Evolutionary conservation across 2,113 vertebrate species (phyloP), one percentile per base, ranked within the genome.

Genomic region (Antigone vipio): DNA sequence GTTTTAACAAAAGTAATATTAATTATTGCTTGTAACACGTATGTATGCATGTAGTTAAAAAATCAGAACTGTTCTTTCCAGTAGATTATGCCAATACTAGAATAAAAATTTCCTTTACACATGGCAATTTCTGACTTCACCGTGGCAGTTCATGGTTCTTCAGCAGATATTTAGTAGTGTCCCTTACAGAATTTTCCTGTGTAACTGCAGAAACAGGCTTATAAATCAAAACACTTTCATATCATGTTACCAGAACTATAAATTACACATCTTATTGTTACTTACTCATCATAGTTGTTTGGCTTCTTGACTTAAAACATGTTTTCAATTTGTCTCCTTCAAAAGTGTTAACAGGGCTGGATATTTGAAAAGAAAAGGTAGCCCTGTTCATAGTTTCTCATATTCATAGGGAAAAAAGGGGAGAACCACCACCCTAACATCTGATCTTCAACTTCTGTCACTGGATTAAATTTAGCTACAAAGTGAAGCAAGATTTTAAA

Each of bases 1-100:
- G 72, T 49, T 92, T 55, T 93, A 94, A 90, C 83, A 95, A 59
- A 20, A 83, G 82, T 79, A 59, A 40, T 80, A 40, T 77, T 88
- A 94, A 73, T 83, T 49, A 45, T 52, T 62, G 63, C 88, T 92
- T 93, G 34, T 69, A 55, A n/a, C 89, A 74, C 15, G 4, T 56
- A n/a, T 6, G 3, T 63, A 52, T 17, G 27, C 67, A 56, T 84
- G 30, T 66, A 90, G 30, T 66, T 76, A 50, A 73, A 82, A 91
- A 66, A 2, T 8, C 4, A 24, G 21, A 88, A 62, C 16, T 49
- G 8, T 62, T 80, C 45, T 67, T 58, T 49, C 53, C 12, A 58
- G 19, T 52, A 77, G 42, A 26, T 69, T 38, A 58, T 34, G 8
- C 13, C 18, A 83, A 9, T 49, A 44, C 3, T 59, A 34, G 15